These are phyloP conservation scores for Papilio polyxenes DNA, from an alignment of 1,140 invertebrate genomes.

Conservation along the genomic window DNA sequence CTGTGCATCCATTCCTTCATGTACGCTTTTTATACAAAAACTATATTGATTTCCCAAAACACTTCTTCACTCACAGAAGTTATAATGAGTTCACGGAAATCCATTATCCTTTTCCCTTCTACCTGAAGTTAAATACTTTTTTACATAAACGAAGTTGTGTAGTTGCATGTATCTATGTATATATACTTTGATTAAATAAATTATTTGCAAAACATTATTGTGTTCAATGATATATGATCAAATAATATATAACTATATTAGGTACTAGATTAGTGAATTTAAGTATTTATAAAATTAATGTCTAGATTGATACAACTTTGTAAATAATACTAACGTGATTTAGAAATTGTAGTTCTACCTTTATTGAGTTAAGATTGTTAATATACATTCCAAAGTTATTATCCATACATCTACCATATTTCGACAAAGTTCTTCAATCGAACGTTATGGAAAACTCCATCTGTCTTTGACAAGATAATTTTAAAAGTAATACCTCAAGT, in stretches of 20 bases:
- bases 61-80: not conserved
- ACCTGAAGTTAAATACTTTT: not conserved
- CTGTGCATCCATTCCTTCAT: not conserved
- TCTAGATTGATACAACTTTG: too few species aligned
- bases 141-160: not conserved
- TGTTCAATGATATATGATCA: too few species aligned
- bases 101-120: conserved; percentile 5
- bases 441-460: not conserved
- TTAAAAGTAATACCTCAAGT: not conserved
- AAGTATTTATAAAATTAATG: too few species aligned
- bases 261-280: too few species aligned
- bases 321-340: too few species aligned
- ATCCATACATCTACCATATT: not conserved
- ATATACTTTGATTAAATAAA: not conserved
- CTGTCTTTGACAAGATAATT: conserved; percentile 8
- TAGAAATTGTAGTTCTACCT: too few species aligned
- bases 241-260: too few species aligned
- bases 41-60: not conserved
- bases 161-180: not conserved
- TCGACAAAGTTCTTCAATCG: not conserved
- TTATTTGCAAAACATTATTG: too few species aligned
- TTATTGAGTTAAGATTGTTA: not conserved
- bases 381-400: not conserved
- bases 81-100: not conserved
- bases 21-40: not conserved